phyloP scores from a whole-genome alignment of 2,797 vertebrate species.

The Syngnathus rostellatus region DNA sequence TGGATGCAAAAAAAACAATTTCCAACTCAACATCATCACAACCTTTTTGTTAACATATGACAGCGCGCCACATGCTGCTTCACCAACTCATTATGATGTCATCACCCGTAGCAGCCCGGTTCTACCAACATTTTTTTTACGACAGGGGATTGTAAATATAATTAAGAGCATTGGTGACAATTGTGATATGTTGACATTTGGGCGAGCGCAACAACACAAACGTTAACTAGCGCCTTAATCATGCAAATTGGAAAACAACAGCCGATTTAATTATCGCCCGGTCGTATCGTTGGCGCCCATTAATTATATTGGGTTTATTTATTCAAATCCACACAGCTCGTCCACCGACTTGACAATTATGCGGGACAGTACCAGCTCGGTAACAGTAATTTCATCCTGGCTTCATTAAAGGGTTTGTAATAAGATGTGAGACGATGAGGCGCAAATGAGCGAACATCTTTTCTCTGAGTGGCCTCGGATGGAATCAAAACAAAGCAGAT shows the following conservation, averaged over 20 bases:
- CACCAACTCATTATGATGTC: neutral
- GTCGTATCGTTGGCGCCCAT: conserved; percentile 64
- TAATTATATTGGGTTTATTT: conserved; percentile 67
- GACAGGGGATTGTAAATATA: neutral
- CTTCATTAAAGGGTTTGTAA: conserved; percentile 52
- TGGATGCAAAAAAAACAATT: too few species aligned
- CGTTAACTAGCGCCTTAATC: conserved; percentile 70
- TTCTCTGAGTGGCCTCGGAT: neutral
- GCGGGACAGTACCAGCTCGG: conserved; percentile 52
- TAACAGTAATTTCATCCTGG: conserved; percentile 52
- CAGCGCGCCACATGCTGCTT: neutral
- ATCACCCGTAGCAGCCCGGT: neutral
- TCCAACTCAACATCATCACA: neutral
- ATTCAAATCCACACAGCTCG: conserved; percentile 65
- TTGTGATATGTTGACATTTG: conserved; percentile 77
- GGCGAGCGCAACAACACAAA: conserved; percentile 63
- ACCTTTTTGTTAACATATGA: neutral
- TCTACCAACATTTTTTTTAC: neutral
- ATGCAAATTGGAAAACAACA: conserved; percentile 70
- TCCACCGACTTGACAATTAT: conserved; percentile 63
- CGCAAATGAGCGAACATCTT: conserved; percentile 27
- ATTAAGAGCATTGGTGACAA: conserved; percentile 56
- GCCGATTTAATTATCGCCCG: conserved; percentile 68
- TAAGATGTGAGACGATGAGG: conserved; percentile 31
- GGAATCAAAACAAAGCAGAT: neutral